phyloP scores from a whole-genome alignment of 2,888 invertebrate species.

The Tridacna crocea region DNA sequence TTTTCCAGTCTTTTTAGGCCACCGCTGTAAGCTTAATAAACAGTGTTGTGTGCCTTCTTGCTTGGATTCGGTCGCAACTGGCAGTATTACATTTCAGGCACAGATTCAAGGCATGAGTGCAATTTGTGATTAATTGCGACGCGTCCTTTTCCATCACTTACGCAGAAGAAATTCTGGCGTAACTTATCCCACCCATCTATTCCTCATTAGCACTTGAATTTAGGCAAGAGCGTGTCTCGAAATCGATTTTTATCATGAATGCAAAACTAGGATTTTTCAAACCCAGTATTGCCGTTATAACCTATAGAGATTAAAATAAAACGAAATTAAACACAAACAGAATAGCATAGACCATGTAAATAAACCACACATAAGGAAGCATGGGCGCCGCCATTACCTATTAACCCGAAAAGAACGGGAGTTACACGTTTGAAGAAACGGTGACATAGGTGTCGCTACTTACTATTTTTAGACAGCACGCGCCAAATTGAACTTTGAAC shows the following conservation, averaged over 20 bases:
- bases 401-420: constrained; percentile 54
- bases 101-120: too few relatives aligned
- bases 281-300: background rate
- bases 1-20: too few relatives aligned
- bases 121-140: too few relatives aligned
- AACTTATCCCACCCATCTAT: too few relatives aligned
- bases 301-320: background rate
- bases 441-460: constrained; percentile 53
- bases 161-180: too few relatives aligned
- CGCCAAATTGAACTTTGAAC: constrained; percentile 60
- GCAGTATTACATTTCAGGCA: too few relatives aligned
- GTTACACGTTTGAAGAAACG: constrained; percentile 37
- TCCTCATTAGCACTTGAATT: too few relatives aligned
- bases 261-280: background rate
- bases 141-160: too few relatives aligned
- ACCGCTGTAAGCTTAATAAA: too few relatives aligned
- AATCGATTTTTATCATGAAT: background rate
- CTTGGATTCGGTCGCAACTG: too few relatives aligned
- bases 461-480: constrained; percentile 43
- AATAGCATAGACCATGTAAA: background rate
- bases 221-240: too few relatives aligned
- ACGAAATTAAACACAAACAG: background rate
- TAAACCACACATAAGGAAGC: background rate
- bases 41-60: too few relatives aligned
- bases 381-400: constrained; percentile 70